Conservation (phyloP, 2,888 invertebrate species). For the Orchesella flavescens region DNA sequence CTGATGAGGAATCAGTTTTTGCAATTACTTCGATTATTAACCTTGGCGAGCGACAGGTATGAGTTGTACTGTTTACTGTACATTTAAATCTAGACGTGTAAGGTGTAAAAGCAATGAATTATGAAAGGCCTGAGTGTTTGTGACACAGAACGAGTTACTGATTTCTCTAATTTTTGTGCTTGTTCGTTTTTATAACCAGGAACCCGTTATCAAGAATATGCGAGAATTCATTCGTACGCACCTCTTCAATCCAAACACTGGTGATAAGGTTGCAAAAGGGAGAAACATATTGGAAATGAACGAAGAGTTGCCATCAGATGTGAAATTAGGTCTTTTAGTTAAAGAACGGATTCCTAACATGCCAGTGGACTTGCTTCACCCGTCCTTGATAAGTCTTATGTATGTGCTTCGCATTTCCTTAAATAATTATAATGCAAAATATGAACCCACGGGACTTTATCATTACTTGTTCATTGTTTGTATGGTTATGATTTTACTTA, state of each 20-base stretch:
- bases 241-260: not conserved
- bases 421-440: not conserved
- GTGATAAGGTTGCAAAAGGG: conserved; percentile 1
- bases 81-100: no score
- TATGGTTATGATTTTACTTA: not conserved
- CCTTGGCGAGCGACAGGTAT: conserved; percentile 21
- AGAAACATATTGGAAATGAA: not conserved
- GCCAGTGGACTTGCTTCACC: conserved; percentile 41
- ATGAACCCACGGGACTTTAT: no score
- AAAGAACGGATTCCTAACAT: conserved; percentile 62
- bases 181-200: not conserved
- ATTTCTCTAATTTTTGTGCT: no score
- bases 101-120: no score
- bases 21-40: conserved; percentile 41
- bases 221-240: conserved; percentile 7
- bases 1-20: conserved; percentile 56
- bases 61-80: no score
- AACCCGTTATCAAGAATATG: conserved; percentile 22
- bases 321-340: conserved; percentile 38
- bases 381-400: conserved; percentile 52
- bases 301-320: not conserved
- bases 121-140: no score
- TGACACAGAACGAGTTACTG: no score
- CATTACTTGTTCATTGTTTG: not conserved
- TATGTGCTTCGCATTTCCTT: conserved; percentile 19